Conservation (phyloP, 2,113 vertebrate genomes). For the Tonatia bakeri region DNA sequence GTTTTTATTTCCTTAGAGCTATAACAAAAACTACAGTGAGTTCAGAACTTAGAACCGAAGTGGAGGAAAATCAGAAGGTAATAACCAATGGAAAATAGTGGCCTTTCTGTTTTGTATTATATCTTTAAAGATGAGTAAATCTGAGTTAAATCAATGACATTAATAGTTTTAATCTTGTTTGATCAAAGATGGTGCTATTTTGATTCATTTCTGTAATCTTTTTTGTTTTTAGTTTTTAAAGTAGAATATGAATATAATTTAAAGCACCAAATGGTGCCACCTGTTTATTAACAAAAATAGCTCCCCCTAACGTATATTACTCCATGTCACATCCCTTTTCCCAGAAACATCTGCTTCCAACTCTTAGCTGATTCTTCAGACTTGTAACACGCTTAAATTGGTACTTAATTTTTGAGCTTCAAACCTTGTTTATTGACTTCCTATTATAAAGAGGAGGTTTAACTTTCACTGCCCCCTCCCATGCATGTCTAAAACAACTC, state of each 20-base stretch:
- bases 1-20: conserved; percentile 82
- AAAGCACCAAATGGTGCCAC: neutral
- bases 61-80: conserved; percentile 98
- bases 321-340: neutral
- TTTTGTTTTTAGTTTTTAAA: neutral
- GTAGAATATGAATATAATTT: neutral
- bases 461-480: neutral
- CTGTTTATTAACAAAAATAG: neutral
- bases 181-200: neutral
- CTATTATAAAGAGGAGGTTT: neutral
- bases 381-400: neutral
- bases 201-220: conserved; percentile 39
- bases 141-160: neutral
- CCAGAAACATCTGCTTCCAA: neutral
- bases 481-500: neutral
- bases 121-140: neutral
- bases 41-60: conserved; percentile 89
- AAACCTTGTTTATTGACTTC: neutral
- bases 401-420: neutral
- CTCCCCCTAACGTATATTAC: neutral
- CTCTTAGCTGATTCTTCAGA: neutral
- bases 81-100: conserved; percentile 15
- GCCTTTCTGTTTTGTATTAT: neutral
- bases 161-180: neutral
- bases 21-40: conserved; percentile 95